Base-by-base conservation (phyloP, 2,113 vertebrate genomes). In the Camelus dromedarius region DNA sequence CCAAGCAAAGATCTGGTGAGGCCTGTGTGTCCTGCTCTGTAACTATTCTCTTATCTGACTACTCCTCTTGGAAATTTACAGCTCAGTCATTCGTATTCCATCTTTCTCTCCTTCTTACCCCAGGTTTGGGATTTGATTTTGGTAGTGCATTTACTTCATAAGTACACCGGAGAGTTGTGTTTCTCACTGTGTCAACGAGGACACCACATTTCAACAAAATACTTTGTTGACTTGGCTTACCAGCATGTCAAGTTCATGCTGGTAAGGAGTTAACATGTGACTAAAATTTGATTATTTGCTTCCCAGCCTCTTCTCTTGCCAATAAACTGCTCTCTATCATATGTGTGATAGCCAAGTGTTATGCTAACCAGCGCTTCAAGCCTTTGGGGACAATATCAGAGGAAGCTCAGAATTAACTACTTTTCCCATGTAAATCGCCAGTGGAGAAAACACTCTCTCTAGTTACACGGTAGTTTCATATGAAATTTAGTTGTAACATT, bases 131-230 rank as follows among this genome's bases (percentile, higher is more conserved):
- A 42, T 38, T 52, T 32, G 16, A 42, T n/a, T 64, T 46, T 18
- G 42, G 28, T 20, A 10, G 10, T 67, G 18, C 35, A 52, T 77
- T 24, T n/a, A 84, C 46, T 54, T 89, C 28, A 48, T 69, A 75
- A 62, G 26, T 60, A 22, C 0, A 22, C 11, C n/a, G 18, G 46
- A 54, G 24, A 28, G n/a, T 64, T 48, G 35, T 16, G 9, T 66
- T 89, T 85, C 77, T 94, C 32, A 48, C 20, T 86, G 75, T 89
- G 4, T 64, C 42, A 13, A 50, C 75, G 50, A 85, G 22, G 73
- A 80, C 5, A 92, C 2, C 24, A n/a, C 30, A 35, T 92, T 54
- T 94, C 42, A 69, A 92, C 42, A 69, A 92, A 69, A 88, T 80
- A 89, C 46, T 92, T 58, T 62, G 26, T 46, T 76, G n/a, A 70